Percentiles rank a stretch among this genome's conserved stretches.
phyloP scores from a whole-genome alignment of 2,113 vertebrate species.

The Apus apus region DNA sequence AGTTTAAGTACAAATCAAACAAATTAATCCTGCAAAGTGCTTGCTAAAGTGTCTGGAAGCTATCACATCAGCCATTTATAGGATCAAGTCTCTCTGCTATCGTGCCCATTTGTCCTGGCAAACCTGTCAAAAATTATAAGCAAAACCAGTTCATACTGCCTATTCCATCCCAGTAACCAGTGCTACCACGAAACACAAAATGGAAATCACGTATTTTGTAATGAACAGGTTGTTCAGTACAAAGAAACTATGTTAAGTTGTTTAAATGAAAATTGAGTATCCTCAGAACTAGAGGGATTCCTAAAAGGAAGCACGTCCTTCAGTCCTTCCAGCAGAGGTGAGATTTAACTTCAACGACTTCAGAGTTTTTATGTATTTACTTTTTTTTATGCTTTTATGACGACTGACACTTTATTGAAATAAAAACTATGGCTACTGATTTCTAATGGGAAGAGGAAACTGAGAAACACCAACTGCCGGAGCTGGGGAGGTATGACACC shows the following conservation, averaged over 20 bases:
- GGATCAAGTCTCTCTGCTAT: neutral
- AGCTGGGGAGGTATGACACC: neutral
- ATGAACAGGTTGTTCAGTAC: fast-evolving
- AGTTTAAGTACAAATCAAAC: neutral
- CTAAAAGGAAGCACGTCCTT: neutral
- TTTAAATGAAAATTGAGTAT: neutral
- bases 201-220: neutral
- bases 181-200: neutral
- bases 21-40: neutral
- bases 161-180: neutral
- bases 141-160: neutral
- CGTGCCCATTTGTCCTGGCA: neutral
- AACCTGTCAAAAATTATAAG: neutral
- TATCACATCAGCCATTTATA: neutral
- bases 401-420: neutral
- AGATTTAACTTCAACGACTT: neutral
- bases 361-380: neutral
- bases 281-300: neutral
- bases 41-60: neutral
- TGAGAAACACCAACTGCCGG: neutral
- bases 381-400: neutral
- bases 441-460: neutral
- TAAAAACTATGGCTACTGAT: neutral
- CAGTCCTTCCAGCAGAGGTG: neutral
- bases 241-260: neutral